Evolutionary conservation across 2,888 invertebrate genomes (phyloP).

Genomic region (Dorcus hopei): DNA sequence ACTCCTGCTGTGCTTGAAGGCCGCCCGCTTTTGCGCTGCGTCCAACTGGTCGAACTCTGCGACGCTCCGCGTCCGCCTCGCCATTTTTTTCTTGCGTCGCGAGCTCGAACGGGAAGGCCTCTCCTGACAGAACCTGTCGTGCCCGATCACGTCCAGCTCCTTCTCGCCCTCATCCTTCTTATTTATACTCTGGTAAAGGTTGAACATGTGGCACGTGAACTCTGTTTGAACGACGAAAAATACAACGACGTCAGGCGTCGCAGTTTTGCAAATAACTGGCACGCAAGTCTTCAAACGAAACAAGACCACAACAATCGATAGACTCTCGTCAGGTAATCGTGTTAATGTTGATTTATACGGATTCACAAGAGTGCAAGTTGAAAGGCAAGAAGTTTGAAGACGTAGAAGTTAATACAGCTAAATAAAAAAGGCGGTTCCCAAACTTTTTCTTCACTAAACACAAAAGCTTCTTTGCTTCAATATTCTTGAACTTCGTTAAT

Average conservation of each 20-base stretch:
- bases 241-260: not conserved
- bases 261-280: not conserved
- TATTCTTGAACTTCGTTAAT: too few species aligned
- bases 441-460: too few species aligned
- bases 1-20: constrained; percentile 58
- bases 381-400: too few species aligned
- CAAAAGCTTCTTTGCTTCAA: too few species aligned
- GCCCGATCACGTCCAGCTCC: constrained; percentile 68
- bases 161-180: constrained; percentile 55
- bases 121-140: constrained; percentile 76
- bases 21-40: constrained; percentile 62
- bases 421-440: too few species aligned
- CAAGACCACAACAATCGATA: not conserved
- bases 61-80: constrained; percentile 65
- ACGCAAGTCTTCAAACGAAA: not conserved
- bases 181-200: constrained; percentile 68
- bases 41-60: constrained; percentile 64
- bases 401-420: too few species aligned
- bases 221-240: not conserved
- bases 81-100: constrained; percentile 58
- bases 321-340: not conserved
- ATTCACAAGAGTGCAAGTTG: not conserved
- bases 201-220: constrained; percentile 59
- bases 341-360: not conserved
- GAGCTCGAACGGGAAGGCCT: constrained; percentile 54